Evolutionary conservation across 2,113 vertebrate genomes (phyloP).

Genomic region (Balaeniceps rex): DNA sequence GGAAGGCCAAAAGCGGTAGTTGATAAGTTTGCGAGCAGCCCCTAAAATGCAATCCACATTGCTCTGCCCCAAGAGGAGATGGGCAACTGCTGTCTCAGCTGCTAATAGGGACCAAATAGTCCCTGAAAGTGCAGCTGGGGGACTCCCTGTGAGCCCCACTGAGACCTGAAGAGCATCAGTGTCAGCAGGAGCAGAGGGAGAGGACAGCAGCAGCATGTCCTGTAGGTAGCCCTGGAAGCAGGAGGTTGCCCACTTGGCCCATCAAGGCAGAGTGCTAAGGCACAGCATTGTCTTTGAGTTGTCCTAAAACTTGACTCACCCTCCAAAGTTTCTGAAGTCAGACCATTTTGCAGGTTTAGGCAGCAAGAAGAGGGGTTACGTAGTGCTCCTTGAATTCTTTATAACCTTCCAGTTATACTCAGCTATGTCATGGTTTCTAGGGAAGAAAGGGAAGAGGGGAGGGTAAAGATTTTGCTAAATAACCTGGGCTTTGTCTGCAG

Average conservation of each 20-base stretch:
- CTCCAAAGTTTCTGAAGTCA: neutral
- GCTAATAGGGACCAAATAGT: neutral
- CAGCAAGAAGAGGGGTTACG: neutral
- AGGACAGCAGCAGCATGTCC: neutral
- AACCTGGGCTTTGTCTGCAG: neutral
- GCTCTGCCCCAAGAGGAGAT: neutral
- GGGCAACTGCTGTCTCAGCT: neutral
- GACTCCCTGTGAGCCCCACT: neutral
- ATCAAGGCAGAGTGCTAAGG: neutral
- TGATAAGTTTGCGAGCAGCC: neutral
- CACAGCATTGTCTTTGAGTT: neutral
- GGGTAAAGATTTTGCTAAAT: neutral
- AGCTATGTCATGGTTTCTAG: neutral
- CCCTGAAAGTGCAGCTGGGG: neutral
- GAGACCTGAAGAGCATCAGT: neutral
- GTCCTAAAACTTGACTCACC: neutral
- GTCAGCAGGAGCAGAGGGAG: neutral
- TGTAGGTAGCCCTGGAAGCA: neutral
- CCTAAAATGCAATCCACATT: neutral
- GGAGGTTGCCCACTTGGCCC: rapidly evolving
- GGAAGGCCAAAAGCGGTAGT: neutral
- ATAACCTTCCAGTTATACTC: neutral
- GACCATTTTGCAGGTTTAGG: neutral
- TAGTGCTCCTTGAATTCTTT: neutral
- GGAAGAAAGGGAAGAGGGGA: neutral